These are phyloP conservation scores for Desmophyllum pertusum DNA, from an alignment of 92 coral and sea anemone species.

Conservation along the genomic window DNA sequence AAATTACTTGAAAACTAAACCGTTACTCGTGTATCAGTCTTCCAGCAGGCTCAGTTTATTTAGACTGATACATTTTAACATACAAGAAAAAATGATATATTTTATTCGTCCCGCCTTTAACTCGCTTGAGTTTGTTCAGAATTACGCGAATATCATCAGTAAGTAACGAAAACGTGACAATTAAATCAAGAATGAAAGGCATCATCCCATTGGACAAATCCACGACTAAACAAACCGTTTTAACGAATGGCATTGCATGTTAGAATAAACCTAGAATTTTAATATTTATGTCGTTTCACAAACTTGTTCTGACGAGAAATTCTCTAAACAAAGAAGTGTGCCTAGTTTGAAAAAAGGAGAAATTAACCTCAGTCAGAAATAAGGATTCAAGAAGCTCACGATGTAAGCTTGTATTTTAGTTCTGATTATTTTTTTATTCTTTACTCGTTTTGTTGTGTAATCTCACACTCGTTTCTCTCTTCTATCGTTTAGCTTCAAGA, in stretches of 20 bases:
- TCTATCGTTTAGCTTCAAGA: background rate
- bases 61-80: too few relatives aligned
- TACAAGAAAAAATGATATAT: background rate
- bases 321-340: background rate
- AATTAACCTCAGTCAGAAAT: background rate
- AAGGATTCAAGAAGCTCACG: background rate
- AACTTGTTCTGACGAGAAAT: background rate
- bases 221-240: background rate
- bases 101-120: background rate
- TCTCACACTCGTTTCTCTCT: background rate
- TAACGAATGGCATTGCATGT: background rate
- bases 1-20: background rate
- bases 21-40: background rate
- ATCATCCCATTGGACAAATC: background rate
- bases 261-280: too few relatives aligned
- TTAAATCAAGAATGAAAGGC: background rate
- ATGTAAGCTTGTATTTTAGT: background rate
- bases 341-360: background rate
- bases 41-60: too few relatives aligned
- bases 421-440: background rate
- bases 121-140: background rate
- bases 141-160: background rate
- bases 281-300: background rate
- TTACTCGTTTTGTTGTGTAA: background rate
- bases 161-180: background rate